Percentiles rank a stretch among this genome's conserved stretches.
These are phyloP conservation scores for Dasyprocta punctata DNA, from an alignment of 2,113 vertebrate genomes.

Conservation along the genomic window DNA sequence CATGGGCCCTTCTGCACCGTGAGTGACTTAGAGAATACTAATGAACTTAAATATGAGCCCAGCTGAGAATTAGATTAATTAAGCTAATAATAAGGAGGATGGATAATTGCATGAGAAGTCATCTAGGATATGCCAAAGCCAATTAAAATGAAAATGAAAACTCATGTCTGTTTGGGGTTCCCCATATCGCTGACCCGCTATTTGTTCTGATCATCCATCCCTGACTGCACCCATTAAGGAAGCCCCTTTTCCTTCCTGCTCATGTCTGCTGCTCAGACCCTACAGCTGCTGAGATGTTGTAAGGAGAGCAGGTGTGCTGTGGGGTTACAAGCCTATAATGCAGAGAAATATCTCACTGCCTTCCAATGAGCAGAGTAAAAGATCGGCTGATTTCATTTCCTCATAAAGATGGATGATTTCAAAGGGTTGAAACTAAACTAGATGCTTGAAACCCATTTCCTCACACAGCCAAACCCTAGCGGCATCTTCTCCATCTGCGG, in stretches of 20 bases:
- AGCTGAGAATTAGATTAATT: slow-evolving; percentile 61
- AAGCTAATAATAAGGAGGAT: slow-evolving; percentile 68
- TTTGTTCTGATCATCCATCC: not conserved
- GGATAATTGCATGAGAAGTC: slow-evolving; percentile 52
- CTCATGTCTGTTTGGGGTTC: slow-evolving; percentile 33
- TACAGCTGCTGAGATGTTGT: not conserved
- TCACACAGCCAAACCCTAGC: not conserved
- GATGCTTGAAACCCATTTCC: slow-evolving; percentile 46
- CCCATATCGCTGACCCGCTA: not conserved
- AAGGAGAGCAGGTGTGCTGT: not conserved
- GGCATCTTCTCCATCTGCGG: not conserved
- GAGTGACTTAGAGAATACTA: slow-evolving; percentile 35
- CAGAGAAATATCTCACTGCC: slow-evolving; percentile 17
- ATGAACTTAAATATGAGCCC: slow-evolving; percentile 53
- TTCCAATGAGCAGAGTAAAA: slow-evolving; percentile 40
- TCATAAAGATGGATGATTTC: slow-evolving; percentile 66
- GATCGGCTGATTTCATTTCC: slow-evolving; percentile 62
- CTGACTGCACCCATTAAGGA: not conserved
- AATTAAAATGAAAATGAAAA: slow-evolving; percentile 68
- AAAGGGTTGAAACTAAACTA: not conserved
- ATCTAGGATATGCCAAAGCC: slow-evolving; percentile 22
- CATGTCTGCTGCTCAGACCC: not conserved
- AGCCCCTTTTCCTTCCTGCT: not conserved
- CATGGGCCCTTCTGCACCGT: not conserved
- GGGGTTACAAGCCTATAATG: not conserved